Conservation (phyloP, 2,888 invertebrate species). For the Beris chalybata region DNA sequence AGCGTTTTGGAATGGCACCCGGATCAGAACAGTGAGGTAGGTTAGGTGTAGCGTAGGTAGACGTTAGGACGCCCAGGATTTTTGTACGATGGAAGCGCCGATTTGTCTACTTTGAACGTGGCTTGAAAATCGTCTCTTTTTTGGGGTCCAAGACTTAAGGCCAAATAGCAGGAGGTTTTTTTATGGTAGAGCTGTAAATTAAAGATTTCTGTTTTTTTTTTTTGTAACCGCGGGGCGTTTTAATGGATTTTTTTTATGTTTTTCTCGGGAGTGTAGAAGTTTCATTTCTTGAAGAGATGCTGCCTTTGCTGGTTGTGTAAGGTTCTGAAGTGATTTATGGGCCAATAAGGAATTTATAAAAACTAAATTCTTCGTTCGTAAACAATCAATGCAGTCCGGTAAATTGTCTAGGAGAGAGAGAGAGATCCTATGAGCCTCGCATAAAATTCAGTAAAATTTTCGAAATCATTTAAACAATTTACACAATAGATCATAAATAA, state of each 20-base stretch:
- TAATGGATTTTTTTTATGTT: slow-evolving; percentile 24
- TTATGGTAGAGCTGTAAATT: slow-evolving; percentile 30
- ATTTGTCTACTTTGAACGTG: slow-evolving; percentile 35
- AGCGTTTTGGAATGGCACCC: not conserved
- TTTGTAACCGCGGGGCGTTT: slow-evolving; percentile 31
- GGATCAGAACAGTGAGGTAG: not conserved
- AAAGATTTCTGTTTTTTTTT: slow-evolving; percentile 20
- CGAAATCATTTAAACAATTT: too few species aligned
- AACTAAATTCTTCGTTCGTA: too few species aligned
- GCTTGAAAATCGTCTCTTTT: slow-evolving; percentile 8
- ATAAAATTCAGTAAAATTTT: too few species aligned
- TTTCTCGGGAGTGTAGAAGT: slow-evolving; percentile 1
- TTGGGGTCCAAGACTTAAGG: not conserved
- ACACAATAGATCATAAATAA: too few species aligned
- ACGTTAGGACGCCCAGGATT: slow-evolving; percentile 34
- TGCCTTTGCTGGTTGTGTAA: too few species aligned
- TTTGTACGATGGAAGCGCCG: slow-evolving; percentile 32
- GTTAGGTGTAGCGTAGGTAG: slow-evolving; percentile 24
- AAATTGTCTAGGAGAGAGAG: too few species aligned
- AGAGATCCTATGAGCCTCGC: too few species aligned
- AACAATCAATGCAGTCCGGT: too few species aligned
- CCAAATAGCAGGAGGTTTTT: slow-evolving; percentile 2
- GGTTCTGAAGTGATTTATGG: slow-evolving; percentile 25
- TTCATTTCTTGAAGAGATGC: not conserved
- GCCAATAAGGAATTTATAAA: slow-evolving; percentile 32